Evolutionary conservation across 2,797 vertebrate genomes (phyloP).

Genomic region (Danio albolineatus): DNA sequence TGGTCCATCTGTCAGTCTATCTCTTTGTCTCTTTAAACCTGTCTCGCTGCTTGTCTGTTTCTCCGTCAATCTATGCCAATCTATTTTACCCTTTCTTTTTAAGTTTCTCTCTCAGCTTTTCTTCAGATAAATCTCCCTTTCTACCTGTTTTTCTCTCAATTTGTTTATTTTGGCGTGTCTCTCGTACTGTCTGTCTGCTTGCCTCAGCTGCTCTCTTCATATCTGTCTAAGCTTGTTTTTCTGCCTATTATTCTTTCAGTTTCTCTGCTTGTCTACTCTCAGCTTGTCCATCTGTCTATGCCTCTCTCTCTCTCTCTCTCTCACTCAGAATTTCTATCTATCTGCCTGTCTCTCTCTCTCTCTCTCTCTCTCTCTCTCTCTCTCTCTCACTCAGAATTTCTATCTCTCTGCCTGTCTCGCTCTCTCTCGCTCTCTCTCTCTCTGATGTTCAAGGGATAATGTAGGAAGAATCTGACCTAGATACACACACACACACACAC

Average conservation of each 20-base stretch:
- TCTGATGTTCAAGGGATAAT: conserved; percentile 19
- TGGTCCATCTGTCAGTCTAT: neutral
- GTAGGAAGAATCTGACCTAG: conserved; percentile 42
- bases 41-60: neutral
- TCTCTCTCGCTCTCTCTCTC: conserved; percentile 5
- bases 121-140: too few species aligned
- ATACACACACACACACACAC: conserved; percentile 16
- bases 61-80: too few species aligned
- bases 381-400: too few species aligned
- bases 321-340: neutral
- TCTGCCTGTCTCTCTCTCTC: neutral
- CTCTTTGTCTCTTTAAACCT: neutral
- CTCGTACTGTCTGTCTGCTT: neutral
- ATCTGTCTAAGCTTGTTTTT: too few species aligned
- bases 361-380: neutral
- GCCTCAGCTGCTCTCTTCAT: neutral
- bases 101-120: too few species aligned
- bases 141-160: neutral
- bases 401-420: too few species aligned
- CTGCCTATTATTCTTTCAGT: neutral
- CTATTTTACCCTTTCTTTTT: too few species aligned
- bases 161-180: neutral
- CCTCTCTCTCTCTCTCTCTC: neutral
- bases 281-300: neutral
- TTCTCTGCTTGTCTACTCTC: neutral